Base-by-base conservation (phyloP, 1,140 invertebrate genomes). In the Elysia chlorotica region DNA sequence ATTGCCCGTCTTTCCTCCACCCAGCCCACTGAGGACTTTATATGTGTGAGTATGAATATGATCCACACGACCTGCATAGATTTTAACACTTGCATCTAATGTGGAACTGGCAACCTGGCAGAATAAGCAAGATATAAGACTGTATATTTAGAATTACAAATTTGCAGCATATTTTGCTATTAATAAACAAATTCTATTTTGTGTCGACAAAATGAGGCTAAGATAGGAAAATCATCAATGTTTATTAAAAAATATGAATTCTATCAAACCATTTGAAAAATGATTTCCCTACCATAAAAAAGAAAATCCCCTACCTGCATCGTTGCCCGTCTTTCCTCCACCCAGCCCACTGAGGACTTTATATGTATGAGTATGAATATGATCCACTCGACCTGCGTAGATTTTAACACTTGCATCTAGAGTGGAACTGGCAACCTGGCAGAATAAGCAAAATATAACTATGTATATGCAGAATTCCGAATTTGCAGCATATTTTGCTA, bases 341-440 rank as follows among this genome's bases (percentile, higher is more conserved):
- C 83, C 88, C 31, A 90, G 87, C 28, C 91, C 91, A 35, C 90
- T 91, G n/a, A 92, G 90, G 86, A 95, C 91, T 86, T 93, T 93
- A 21, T 94, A 87, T 19, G 93, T 91, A 76, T 94, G 92, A 61
- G 90, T 89, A 84, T 95, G 92, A 4, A 95, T 90, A 76, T 91
- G 90, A 87, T 95, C 94, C 0, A 95, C 93, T 74, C 94, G 87
- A 70, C 91, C 92, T 6, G 92, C 92, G 86, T 95, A 96, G 68
- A 96, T 94, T 83, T 93, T 93, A 21, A 93, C 90, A 75, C 93
- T 93, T 0, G 94, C 93, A 88, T 95, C 93, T 33, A 96, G 84
- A 0, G 94, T 92, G 25, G 91, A 92, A 73, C 92, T 92, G 2
- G 93, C 93, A 30, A 93, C 90, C 90, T 94, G 74, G 23, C 80